phyloP scores from a whole-genome alignment of 2,797 vertebrate genomes.

The Antennarius maculatus region DNA sequence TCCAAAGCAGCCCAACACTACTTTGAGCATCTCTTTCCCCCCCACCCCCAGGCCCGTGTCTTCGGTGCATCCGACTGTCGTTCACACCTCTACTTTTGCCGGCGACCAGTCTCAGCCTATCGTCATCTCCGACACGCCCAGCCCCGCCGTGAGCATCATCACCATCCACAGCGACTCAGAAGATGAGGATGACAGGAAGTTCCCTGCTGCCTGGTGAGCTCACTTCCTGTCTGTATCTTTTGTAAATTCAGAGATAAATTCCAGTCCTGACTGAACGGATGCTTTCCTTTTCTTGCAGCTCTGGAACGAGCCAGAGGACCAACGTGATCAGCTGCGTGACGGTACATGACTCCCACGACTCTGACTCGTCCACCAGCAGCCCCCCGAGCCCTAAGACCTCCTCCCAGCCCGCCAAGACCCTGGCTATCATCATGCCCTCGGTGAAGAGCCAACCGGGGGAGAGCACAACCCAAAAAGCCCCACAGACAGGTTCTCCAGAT shows the following conservation, averaged over 20 bases:
- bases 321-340: slow-evolving; percentile 99
- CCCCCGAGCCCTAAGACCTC: slow-evolving; percentile 86
- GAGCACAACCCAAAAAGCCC: slow-evolving; percentile 59
- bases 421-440: slow-evolving; percentile 90
- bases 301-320: slow-evolving; percentile 87
- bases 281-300: slow-evolving; percentile 39
- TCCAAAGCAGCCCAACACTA: no score
- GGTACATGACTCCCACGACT: slow-evolving; percentile 96
- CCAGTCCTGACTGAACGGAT: background rate
- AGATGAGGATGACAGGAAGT: slow-evolving; percentile 96
- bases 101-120: slow-evolving; percentile 91
- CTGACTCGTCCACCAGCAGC: slow-evolving; percentile 93
- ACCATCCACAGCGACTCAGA: slow-evolving; percentile 98
- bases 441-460: slow-evolving; percentile 90
- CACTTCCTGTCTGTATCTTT: background rate
- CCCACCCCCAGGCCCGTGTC: slow-evolving; percentile 80
- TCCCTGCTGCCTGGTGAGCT: slow-evolving; percentile 86
- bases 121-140: slow-evolving; percentile 96
- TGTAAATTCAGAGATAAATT: no score
- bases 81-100: slow-evolving; percentile 82
- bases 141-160: slow-evolving; percentile 97
- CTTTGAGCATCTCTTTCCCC: no score
- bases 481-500: slow-evolving; percentile 57
- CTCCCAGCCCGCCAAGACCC: slow-evolving; percentile 82
- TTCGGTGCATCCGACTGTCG: slow-evolving; percentile 80